Evolutionary conservation across 1,140 invertebrate genomes (phyloP), one percentile per base, ranked within the genome.

Genomic region (Calosoma granatense): DNA sequence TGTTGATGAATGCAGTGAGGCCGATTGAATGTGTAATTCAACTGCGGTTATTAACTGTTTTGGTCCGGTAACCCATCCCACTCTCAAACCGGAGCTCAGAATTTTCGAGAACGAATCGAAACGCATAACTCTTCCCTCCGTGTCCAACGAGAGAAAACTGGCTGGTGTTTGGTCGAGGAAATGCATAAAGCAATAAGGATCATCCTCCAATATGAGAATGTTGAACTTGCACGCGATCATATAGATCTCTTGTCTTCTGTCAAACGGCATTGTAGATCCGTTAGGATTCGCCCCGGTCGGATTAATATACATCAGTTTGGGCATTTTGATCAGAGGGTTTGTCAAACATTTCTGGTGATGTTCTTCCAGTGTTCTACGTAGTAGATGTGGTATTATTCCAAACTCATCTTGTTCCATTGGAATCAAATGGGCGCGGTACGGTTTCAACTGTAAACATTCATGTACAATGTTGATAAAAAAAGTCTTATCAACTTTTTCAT

Each of bases 51-150:
- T 68, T 3, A 89, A 65, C 0, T 76, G 71, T 21, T 78, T 76
- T 1, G 85, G 80, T 1, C 84, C 88, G 0, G 85, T 88, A 1
- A 88, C 71, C 69, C 85, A 84, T 3, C 85, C 87, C 1, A 87
- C 67, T 59, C 86, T 76, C 9, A 87, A 66, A n/a, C 85, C 85
- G 11, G 83, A 81, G 64, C 81, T 86, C 20, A 92, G 63, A 15
- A 88, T 76, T 78, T 91, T 91, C 0, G 87, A 90, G 63, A 90
- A 82, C 0, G 88, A 90, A 72, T 92, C 89, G 63, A 88, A 78
- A 54, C 88, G 76, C 2, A 91, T 67, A 0, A 91, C 88, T 58
- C 87, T 76, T 0, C 87, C 86, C 67, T 88, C 86, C 0, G 75
- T 77, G 67, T 91, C 88, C 68, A 90, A 54, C 0, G 87, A 88